Base-by-base conservation (phyloP, 2,113 vertebrate genomes). In the Lampris megalopsis region DNA sequence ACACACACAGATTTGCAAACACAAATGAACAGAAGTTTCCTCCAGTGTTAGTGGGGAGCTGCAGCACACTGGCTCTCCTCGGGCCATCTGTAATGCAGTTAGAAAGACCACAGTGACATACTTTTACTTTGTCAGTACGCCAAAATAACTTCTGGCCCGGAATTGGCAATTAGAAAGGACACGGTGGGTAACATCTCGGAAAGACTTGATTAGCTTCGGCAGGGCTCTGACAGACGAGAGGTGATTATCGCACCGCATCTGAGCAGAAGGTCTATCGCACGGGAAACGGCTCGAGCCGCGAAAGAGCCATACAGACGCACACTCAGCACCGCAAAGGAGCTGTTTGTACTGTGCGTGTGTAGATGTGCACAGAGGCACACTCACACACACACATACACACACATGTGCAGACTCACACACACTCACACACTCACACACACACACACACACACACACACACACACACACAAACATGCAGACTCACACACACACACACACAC, bases 101-200 rank as follows among this genome's bases (percentile, higher is more conserved):
- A 75, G 67, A 53, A 64, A 75, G 77, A 75, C 43, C 53, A 63
- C 76, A 7, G 10, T 9, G 65, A 45, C 66, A 7, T 59, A 62
- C 10, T 63, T 66, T 68, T 64, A 65, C 13, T 69, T 37, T 40
- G 62, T 77, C 71, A 53, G 72, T 37, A 24, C 76, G 58, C 45
- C 74, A 82, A 84, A 84, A 75, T 49, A 62, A 63, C 43, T 8
- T 24, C 38, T 0, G 4, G 76, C 86, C 75, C 36, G 1, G 11
- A 83, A 75, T 77, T 73, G 80, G 75, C 78, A 87, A 84, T 88
- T 86, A 85, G 75, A 73, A 73, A 52, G 10, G 0, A 61, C 7
- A 50, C 41, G 4, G 10, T 68, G 58, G 75, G 77, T 86, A 76
- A 84, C 86, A 85, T 80, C 63, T 88, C 73, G 56, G 41, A 75